Conservation (phyloP, 1,140 invertebrate genomes). For the Hermetia illucens region DNA sequence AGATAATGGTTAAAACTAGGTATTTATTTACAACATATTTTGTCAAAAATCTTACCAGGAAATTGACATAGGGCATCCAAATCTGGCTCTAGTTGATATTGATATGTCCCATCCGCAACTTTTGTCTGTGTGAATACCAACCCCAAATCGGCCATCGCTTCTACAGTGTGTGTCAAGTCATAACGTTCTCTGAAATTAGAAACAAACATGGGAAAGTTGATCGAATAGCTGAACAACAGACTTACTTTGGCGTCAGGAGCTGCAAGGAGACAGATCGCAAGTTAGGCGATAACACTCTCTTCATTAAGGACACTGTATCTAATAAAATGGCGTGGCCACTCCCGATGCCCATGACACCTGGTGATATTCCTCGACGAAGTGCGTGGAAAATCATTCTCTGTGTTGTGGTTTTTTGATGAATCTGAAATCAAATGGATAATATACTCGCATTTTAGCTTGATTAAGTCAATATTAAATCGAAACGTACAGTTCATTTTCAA, state of each 20-base stretch:
- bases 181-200: constrained; percentile 52
- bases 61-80: constrained; percentile 26
- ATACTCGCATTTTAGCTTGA: no score
- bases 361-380: constrained; percentile 45
- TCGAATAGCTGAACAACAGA: constrained; percentile 3
- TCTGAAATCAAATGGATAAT: constrained; percentile 31
- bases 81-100: constrained; percentile 70
- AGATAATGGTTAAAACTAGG: background rate
- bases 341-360: constrained; percentile 42
- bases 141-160: constrained; percentile 79
- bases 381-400: constrained; percentile 42
- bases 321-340: constrained; percentile 39
- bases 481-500: no score
- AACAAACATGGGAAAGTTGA: background rate
- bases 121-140: constrained; percentile 74
- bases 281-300: constrained; percentile 59
- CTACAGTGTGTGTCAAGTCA: constrained; percentile 54
- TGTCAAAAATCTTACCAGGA: constrained; percentile 13
- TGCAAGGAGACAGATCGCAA: constrained; percentile 58
- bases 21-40: constrained; percentile 1
- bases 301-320: constrained; percentile 61
- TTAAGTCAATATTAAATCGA: no score
- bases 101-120: constrained; percentile 59
- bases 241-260: constrained; percentile 15
- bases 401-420: constrained; percentile 36